Evolutionary conservation across 1,140 invertebrate species (phyloP), one percentile per base, ranked within the genome.

Genomic region (Drosophila albomicans): DNA sequence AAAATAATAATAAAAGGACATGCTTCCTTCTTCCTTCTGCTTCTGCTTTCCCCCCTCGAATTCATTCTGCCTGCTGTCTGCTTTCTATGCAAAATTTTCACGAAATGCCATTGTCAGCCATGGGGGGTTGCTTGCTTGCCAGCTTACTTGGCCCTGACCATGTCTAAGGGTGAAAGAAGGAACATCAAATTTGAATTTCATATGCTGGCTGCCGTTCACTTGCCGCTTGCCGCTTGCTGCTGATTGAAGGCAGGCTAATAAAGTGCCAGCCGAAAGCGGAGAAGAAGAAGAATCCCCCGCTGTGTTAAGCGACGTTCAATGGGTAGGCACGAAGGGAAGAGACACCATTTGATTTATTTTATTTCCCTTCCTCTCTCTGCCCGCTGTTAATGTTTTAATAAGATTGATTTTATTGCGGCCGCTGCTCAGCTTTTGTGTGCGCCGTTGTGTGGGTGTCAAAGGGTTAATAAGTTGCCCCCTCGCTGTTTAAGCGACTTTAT

Each of bases 1-100:
- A 92, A 88, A 91, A 92, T 91, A 92, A 91, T 92, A 92, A 92
- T 82, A 91, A 91, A 86, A 86, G 81, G 77, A 91, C 81, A 91
- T 91, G 75, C 80, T 25, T 64, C 54, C 48, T 54, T 58, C 52
- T 67, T 49, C 38, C 11, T 13, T 57, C 1, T 30, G 59, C 13
- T 13, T 20, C 20, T 20, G 20, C 20, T 20, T 20, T 62, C 41
- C 58, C 32, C 7, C 5, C 6, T 8, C 7, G 30, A 25, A 25
- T 25, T 25, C 20, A 25, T 25, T 8, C 30, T 7, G 28, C 51
- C 49, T 30, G 41, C 48, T 68, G 64, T 38, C 57, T 43, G 16
- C 49, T 57, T 61, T 41, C 78, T 78, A 79, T 81, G 79, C 79
- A 81, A 72, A 75, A 71, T 30, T 68, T 46, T 38, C 66, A 62